These are phyloP conservation scores for Rosalia funebris DNA, from an alignment of 2,888 invertebrate genomes.

Conservation along the genomic window DNA sequence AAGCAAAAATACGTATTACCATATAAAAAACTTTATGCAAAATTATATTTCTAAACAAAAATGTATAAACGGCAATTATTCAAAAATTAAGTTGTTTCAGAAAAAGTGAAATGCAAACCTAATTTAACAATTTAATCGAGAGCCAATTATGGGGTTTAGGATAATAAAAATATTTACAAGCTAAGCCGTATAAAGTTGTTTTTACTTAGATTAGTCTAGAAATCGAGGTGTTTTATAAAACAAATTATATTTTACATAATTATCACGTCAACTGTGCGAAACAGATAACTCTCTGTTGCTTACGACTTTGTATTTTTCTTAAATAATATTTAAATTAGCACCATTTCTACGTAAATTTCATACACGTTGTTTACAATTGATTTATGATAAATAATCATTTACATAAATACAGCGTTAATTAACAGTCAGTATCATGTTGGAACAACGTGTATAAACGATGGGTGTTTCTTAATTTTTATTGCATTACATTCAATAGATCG, in stretches of 20 bases:
- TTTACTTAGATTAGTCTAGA: too few relatives aligned
- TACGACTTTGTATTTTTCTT: neutral
- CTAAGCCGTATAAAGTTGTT: too few relatives aligned
- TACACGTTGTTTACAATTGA: slow-evolving; percentile 9
- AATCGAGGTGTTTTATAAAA: too few relatives aligned
- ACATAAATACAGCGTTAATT: slow-evolving; percentile 13
- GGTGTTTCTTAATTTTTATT: slow-evolving; percentile 2
- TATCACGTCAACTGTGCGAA: neutral
- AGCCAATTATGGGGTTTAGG: too few relatives aligned
- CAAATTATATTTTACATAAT: neutral
- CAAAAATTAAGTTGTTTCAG: too few relatives aligned
- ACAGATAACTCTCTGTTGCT: neutral
- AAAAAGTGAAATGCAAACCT: too few relatives aligned
- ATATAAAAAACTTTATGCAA: too few relatives aligned
- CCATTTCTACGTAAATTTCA: neutral
- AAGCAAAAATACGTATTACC: too few relatives aligned
- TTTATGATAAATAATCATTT: slow-evolving; percentile 15
- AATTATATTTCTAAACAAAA: too few relatives aligned
- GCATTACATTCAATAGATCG: neutral
- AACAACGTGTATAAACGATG: neutral
- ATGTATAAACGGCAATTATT: too few relatives aligned
- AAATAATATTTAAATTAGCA: slow-evolving; percentile 16
- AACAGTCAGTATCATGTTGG: neutral
- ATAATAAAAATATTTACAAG: too few relatives aligned
- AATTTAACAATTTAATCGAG: too few relatives aligned